Evolutionary conservation across 2,113 vertebrate genomes (phyloP).

Genomic region (Heterotilapia buettikoferi): DNA sequence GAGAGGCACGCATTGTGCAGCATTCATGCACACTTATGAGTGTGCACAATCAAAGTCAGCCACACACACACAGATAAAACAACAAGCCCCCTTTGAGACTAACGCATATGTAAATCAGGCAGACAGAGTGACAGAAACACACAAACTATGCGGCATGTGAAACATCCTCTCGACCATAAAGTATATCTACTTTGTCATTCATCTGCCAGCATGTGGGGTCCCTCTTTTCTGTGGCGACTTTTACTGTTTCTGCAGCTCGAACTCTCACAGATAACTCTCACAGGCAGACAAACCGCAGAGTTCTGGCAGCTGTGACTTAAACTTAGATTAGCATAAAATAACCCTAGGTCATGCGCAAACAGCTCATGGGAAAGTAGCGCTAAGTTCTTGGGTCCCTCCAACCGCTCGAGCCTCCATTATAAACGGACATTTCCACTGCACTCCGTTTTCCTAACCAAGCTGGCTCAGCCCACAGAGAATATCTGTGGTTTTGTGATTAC

Average conservation of each 20-base stretch:
- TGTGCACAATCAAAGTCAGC: slow-evolving; percentile 1
- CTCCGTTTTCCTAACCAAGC: slow-evolving; percentile 22
- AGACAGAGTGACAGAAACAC: not conserved
- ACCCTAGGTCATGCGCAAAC: slow-evolving; percentile 6
- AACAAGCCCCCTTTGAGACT: not conserved
- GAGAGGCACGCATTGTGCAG: not conserved
- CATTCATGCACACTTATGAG: not conserved
- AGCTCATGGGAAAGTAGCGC: slow-evolving; percentile 32
- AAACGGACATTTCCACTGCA: not conserved
- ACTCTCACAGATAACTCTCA: not conserved
- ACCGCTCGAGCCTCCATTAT: not conserved
- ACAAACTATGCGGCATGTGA: not conserved
- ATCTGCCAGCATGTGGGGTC: not conserved
- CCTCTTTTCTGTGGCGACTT: slow-evolving; percentile 7
- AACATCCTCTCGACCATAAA: not conserved
- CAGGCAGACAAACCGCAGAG: slow-evolving; percentile 29
- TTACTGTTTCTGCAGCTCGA: slow-evolving; percentile 6
- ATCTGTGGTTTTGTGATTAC: slow-evolving; percentile 26
- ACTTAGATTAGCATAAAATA: slow-evolving; percentile 23
- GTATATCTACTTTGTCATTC: slow-evolving; percentile 11
- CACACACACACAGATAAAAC: not conserved
- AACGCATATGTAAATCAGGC: not conserved
- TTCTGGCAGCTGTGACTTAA: slow-evolving; percentile 11
- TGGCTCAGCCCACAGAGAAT: not conserved
- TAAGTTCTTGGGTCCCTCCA: not conserved